These are phyloP conservation scores for Neotoma lepida DNA, from an alignment of 2,113 vertebrate species.

Conservation along the genomic window DNA sequence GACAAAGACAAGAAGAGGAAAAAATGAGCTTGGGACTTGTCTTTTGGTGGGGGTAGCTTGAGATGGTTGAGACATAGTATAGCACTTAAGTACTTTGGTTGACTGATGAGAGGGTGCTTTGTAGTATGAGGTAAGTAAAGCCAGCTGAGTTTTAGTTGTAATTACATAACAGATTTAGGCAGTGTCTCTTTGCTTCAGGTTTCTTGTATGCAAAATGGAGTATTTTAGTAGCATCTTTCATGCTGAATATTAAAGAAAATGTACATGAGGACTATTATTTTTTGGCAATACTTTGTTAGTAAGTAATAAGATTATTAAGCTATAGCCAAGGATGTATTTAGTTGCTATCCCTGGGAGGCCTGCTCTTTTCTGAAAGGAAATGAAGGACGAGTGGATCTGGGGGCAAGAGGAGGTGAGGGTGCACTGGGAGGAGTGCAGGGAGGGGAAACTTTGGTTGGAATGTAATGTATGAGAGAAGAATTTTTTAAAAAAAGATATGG, in stretches of 20 bases:
- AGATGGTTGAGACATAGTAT: not conserved
- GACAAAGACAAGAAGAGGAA: not conserved
- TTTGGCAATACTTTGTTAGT: not conserved
- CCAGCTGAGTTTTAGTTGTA: not conserved
- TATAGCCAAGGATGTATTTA: not conserved
- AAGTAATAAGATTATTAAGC: conserved; percentile 22
- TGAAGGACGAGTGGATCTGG: not conserved
- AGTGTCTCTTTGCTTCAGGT: not conserved
- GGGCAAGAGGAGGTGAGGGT: not conserved
- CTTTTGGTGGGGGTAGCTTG: not conserved
- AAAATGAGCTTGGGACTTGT: not conserved
- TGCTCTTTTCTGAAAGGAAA: not conserved
- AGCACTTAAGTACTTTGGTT: not conserved
- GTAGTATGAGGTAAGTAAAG: not conserved
- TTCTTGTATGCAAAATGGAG: not conserved
- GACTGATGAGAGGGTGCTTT: conserved; percentile 19
- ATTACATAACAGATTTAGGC: not conserved
- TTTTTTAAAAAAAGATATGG: not conserved
- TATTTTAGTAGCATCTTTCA: not conserved
- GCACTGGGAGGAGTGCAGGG: not conserved
- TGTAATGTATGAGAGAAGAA: not conserved
- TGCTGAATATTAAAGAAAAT: too few species aligned
- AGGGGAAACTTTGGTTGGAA: not conserved
- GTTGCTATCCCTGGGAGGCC: not conserved
- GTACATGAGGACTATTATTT: conserved; percentile 1